Base-by-base conservation (phyloP, 2,113 vertebrate genomes). In the Lycaon pictus region DNA sequence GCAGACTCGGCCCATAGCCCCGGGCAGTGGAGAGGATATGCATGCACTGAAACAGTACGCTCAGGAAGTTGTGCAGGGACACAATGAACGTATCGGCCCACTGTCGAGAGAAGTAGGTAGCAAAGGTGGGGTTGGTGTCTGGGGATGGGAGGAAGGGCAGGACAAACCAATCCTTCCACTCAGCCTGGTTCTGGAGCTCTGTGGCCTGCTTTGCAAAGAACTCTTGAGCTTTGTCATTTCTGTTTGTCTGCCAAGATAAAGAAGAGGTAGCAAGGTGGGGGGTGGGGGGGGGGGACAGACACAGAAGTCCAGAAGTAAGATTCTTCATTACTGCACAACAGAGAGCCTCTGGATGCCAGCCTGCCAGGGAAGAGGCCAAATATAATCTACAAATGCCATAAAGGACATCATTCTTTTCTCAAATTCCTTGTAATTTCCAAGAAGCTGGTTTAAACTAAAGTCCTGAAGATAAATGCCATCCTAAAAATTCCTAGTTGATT, bases 81-180 rank as follows among this genome's bases (percentile, higher is more conserved):
- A 99, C 99, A 0, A 99, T 99, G 98, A 99, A 99, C 0, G 99
- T 99, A 98, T 99, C 99, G 0, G 99, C 99, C 99, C 99, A 99
- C 77, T 99, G 99, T 58, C 99, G 99, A 0, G 99, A 99, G 98
- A 99, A 99, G 98, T 99, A 99, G 0, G 99, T 99, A 3, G 99
- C 98, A 2, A 99, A 99, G 93, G 98, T 98, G 10, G 99, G 99
- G 98, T 99, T 99, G 98, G 99, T 99, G 48, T 99, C 99, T 0
- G 99, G 99, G 25, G 98, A 60, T 0, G 99, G 98, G 84, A 99
- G 98, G 92, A 99, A 99, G 0, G 99, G 99, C 97, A 99, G 97
- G 63, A 99, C 99, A 94, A 99, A 99, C 99, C 99, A 99, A 96
- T 99, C 99, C 48, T 99, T 99, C 99, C 99, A 99, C 96, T 99